Base-by-base conservation (phyloP, 2,113 vertebrate genomes). In the Anguilla japonica region DNA sequence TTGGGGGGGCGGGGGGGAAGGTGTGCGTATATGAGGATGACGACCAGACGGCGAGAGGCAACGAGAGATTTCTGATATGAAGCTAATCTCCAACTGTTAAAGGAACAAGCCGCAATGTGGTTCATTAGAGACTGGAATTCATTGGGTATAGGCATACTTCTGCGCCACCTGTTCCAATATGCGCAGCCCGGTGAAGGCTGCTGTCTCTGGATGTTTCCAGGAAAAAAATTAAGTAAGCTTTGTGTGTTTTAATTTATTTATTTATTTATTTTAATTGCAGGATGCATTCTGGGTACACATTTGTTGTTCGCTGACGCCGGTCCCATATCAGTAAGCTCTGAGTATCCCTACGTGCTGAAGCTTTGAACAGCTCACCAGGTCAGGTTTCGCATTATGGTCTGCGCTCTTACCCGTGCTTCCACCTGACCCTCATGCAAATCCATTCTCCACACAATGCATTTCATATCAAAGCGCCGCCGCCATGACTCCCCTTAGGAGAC, bases 381-480 rank as follows among this genome's bases (percentile, higher is more conserved):
- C 94, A 95, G 91, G 91, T 95, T 95, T 91, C 46, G 94, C 95
- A 96, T 95, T 92, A 93, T 91, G 93, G 93, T 91, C 90, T 93
- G 92, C 92, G 89, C 91, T 91, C 91, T 92, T 88, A 85, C 86
- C 71, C 29, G 71, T 13, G 26, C 29, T 14, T 87, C 81, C 85
- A 90, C 91, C 91, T 91, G 91, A 84, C 87, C 87, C 91, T 94
- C 92, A 91, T 92, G 91, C 92, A 93, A 96, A 96, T 96, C 95
- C 94, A 96, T 96, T 96, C 93, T 94, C 92, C 94, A 95, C 94
- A 94, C 95, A 94, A 93, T 94, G 93, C 95, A 94, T 96, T 96
- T 95, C 92, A 94, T 95, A 96, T 95, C 93, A 95, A 95, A 95
- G 94, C 92, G 78, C 91, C 93, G 91, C 95, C 92, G 93, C 93